Percentiles rank a stretch among this genome's conserved stretches.
These are phyloP conservation scores for Pedetes capensis DNA, from an alignment of 2,113 vertebrate species.

Conservation along the genomic window DNA sequence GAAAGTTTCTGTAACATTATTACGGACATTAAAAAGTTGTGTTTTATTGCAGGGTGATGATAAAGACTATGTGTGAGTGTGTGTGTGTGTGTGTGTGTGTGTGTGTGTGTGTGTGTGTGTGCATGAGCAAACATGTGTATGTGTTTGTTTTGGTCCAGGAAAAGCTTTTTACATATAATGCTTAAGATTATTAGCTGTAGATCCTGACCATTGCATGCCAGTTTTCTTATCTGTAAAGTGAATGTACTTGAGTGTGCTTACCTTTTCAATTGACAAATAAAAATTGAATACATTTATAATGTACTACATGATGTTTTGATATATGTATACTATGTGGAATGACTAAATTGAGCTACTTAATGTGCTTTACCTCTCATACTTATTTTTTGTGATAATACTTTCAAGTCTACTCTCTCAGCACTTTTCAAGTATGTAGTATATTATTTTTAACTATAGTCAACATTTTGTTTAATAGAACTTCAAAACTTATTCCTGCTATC, in stretches of 20 bases:
- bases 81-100: not conserved
- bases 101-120: too few species aligned
- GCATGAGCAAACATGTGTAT: too few species aligned
- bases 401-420: not conserved
- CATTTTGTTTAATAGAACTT: not conserved
- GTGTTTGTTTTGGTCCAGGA: not conserved
- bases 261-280: not conserved
- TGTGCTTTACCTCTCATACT: not conserved
- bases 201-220: too few species aligned
- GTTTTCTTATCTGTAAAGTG: not conserved
- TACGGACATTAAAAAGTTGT: too few species aligned
- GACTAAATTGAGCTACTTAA: not conserved
- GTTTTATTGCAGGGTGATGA: not conserved
- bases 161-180: not conserved
- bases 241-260: not conserved
- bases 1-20: not conserved
- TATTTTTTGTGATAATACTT: not conserved
- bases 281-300: not conserved
- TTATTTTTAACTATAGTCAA: not conserved
- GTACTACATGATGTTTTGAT: too few species aligned
- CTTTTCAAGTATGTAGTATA: not conserved
- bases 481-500: not conserved
- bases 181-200: not conserved
- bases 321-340: too few species aligned
- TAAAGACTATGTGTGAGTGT: not conserved